Evolutionary conservation across 2,113 vertebrate genomes (phyloP).

Genomic region (Archocentrus centrarchus): DNA sequence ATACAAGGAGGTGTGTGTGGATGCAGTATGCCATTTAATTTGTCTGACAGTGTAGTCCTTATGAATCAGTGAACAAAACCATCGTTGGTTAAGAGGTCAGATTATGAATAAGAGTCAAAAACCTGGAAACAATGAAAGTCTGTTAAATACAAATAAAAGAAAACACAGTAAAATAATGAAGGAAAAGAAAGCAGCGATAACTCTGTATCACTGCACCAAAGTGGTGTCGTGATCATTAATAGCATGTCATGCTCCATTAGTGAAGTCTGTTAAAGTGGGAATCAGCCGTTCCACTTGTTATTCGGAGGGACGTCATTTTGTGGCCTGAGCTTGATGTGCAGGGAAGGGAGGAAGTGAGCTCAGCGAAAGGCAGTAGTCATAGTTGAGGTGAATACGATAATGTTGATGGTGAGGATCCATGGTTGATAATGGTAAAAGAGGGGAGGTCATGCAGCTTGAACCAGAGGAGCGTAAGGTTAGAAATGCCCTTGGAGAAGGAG

Average conservation of each 20-base stretch:
- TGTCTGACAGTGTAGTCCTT: conserved; percentile 28
- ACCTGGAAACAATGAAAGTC: conserved; percentile 42
- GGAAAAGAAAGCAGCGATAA: conserved; percentile 22
- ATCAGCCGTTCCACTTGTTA: conserved; percentile 29
- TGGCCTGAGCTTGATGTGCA: conserved; percentile 56
- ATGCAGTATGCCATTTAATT: not conserved
- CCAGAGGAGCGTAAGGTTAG: conserved; percentile 57
- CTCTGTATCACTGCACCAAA: conserved; percentile 48
- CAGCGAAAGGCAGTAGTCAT: conserved; percentile 73
- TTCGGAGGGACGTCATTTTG: conserved; percentile 43
- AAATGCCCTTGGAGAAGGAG: conserved; percentile 22
- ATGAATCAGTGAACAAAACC: conserved; percentile 16
- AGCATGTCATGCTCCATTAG: conserved; percentile 70
- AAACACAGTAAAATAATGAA: conserved; percentile 19
- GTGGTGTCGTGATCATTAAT: conserved; percentile 47
- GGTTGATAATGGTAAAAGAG: conserved; percentile 64
- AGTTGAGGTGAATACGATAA: conserved; percentile 63
- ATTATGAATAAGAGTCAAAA: not conserved
- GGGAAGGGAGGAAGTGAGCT: conserved; percentile 65
- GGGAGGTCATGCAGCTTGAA: conserved; percentile 82
- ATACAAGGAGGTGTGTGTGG: conserved; percentile 18
- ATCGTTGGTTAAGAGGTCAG: conserved; percentile 26
- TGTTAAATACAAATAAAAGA: conserved; percentile 26
- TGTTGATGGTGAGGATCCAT: conserved; percentile 78
- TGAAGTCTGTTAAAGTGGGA: conserved; percentile 65